Conservation (phyloP, 2,113 vertebrate genomes). For the Plestiodon gilberti region DNA sequence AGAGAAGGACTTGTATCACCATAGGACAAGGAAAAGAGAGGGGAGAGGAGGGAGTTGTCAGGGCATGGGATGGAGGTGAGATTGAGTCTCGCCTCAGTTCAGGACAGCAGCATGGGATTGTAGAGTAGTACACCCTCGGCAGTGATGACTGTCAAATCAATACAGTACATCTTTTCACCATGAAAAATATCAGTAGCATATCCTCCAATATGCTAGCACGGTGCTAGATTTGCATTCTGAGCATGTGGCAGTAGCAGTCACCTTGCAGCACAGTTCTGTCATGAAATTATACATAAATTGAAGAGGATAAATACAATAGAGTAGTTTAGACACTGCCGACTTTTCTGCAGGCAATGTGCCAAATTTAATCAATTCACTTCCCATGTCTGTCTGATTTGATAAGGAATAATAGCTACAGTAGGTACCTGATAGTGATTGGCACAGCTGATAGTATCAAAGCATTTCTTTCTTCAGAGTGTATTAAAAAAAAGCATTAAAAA, state of each 20-base stretch:
- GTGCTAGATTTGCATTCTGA: conserved; percentile 37
- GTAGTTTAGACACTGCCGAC: conserved; percentile 27
- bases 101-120: neutral
- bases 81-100: neutral
- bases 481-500: no score
- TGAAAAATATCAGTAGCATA: neutral
- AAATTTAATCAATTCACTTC: conserved; percentile 57
- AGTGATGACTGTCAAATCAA: conserved; percentile 1
- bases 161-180: neutral
- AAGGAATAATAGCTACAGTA: conserved; percentile 27
- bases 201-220: neutral
- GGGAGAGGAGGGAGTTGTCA: neutral
- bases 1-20: neutral
- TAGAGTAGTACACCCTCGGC: neutral
- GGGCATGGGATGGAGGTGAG: neutral
- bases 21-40: neutral
- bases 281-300: conserved; percentile 45
- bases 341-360: conserved; percentile 48
- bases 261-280: conserved; percentile 39
- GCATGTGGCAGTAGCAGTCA: neutral
- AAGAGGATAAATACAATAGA: conserved; percentile 48
- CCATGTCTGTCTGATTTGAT: conserved; percentile 56
- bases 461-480: neutral
- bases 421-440: conserved; percentile 15
- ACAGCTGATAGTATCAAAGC: conserved; percentile 8